Evolutionary conservation across 2,797 vertebrate species (phyloP).

Genomic region (Hybognathus amarus): DNA sequence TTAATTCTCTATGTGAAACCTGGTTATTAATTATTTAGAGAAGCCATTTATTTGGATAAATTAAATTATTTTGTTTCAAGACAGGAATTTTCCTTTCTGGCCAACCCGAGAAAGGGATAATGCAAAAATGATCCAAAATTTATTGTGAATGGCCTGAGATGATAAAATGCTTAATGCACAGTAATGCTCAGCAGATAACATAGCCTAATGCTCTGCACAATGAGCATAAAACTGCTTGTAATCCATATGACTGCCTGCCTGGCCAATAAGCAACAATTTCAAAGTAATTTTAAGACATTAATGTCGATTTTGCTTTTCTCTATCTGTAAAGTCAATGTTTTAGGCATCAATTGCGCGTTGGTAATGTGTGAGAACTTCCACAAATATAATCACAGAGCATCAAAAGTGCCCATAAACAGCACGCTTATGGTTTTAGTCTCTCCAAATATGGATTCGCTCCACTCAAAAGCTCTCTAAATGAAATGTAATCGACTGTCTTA

Average conservation of each 20-base stretch:
- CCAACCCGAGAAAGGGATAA: neutral
- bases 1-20: neutral
- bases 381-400: constrained; percentile 10
- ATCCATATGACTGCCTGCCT: neutral
- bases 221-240: neutral
- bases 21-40: neutral
- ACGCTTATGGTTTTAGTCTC: neutral
- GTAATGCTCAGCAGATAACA: neutral
- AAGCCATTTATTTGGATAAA: neutral
- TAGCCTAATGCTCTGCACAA: neutral
- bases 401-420: neutral
- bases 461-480: neutral
- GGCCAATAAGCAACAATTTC: neutral
- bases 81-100: neutral
- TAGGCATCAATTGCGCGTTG: neutral
- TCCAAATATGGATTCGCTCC: neutral
- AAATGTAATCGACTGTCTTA: neutral
- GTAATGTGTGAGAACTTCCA: neutral
- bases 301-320: neutral
- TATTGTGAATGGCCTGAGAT: neutral
- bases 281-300: neutral
- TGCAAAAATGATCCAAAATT: neutral
- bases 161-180: neutral
- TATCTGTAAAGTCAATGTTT: neutral
- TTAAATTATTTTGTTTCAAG: neutral